Percentiles rank a stretch among this genome's conserved stretches.
phyloP scores from a whole-genome alignment of 2,113 vertebrate genomes.

The Anhinga anhinga region DNA sequence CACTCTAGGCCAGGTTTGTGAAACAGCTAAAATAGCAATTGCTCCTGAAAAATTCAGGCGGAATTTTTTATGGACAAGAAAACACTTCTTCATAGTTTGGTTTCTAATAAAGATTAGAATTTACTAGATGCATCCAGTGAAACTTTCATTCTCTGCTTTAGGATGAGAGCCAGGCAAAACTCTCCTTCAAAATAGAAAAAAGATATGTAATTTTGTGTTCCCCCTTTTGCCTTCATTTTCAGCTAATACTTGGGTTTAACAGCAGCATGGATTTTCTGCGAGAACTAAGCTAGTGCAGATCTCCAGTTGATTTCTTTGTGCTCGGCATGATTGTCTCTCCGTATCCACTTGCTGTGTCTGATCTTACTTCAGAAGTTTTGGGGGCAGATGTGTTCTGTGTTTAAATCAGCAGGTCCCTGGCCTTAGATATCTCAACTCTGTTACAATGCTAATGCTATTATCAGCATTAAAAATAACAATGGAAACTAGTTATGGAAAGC shows the following conservation, averaged over 20 bases:
- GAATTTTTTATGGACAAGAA: not conserved
- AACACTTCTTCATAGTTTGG: not conserved
- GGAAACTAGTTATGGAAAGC: not conserved
- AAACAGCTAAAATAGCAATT: not conserved
- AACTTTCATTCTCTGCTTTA: not conserved
- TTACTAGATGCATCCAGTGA: not conserved
- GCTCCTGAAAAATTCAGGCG: not conserved
- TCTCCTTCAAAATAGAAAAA: not conserved
- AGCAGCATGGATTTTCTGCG: not conserved
- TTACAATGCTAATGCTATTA: not conserved
- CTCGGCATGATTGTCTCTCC: not conserved
- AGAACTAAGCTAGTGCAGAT: not conserved
- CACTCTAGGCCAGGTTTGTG: not conserved
- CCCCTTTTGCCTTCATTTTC: not conserved
- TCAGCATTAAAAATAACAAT: not conserved
- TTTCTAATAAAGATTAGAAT: not conserved
- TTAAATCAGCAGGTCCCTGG: not conserved
- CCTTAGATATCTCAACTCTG: not conserved
- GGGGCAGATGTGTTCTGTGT: not conserved
- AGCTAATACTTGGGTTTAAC: not conserved
- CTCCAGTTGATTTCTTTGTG: not conserved
- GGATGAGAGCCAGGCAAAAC: not conserved
- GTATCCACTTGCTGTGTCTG: not conserved
- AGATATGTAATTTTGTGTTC: rapidly evolving
- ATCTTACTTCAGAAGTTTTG: not conserved